Evolutionary conservation across 2,888 invertebrate genomes (phyloP).

Genomic region (Lasioglossum zephyrum): DNA sequence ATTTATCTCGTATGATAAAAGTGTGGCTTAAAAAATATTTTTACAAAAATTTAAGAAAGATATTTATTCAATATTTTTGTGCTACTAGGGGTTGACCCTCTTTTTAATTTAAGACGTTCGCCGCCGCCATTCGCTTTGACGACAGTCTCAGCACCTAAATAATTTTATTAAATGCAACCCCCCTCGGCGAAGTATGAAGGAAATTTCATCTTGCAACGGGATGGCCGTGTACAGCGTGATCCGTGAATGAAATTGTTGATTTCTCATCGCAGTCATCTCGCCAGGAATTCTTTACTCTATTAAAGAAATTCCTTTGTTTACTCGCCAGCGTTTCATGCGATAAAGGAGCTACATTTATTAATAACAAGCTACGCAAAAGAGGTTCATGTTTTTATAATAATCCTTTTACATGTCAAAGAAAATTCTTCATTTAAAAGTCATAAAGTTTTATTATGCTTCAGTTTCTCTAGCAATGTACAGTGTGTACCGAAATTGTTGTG

Average conservation of each 20-base stretch:
- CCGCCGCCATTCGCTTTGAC: neutral
- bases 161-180: neutral
- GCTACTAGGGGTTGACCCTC: too few species aligned
- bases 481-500: too few species aligned
- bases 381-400: too few species aligned
- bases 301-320: slow-evolving; percentile 1
- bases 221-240: neutral
- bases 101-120: neutral
- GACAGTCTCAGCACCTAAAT: neutral
- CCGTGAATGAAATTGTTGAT: neutral
- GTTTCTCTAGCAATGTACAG: too few species aligned
- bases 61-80: too few species aligned
- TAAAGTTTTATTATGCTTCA: too few species aligned
- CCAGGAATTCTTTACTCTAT: neutral
- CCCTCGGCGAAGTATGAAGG: neutral
- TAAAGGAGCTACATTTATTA: neutral
- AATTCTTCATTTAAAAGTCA: too few species aligned
- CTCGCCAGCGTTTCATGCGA: neutral
- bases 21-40: too few species aligned
- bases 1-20: too few species aligned
- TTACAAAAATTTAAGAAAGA: too few species aligned
- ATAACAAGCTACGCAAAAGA: neutral
- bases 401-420: too few species aligned
- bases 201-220: neutral
- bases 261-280: neutral